phyloP scores from a whole-genome alignment of 2,797 vertebrate genomes.

The Catamblyrhynchus diadema region DNA sequence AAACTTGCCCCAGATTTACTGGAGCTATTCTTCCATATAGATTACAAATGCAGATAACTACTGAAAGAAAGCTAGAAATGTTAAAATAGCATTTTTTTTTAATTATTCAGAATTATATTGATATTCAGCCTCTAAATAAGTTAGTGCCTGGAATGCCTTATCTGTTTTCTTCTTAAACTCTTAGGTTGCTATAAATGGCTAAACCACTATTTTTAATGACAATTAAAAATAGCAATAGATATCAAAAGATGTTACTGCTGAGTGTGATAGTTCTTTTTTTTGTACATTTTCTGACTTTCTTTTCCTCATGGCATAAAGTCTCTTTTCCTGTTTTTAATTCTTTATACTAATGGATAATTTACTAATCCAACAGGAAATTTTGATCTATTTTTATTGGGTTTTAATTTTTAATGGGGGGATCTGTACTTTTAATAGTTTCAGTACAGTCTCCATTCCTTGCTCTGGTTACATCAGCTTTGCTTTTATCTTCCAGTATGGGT shows the following conservation, averaged over 20 bases:
- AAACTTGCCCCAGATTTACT: too few relatives aligned
- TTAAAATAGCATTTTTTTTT: accelerated
- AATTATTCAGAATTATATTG: background rate
- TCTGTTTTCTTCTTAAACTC: background rate
- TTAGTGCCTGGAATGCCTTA: background rate
- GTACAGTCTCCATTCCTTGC: background rate
- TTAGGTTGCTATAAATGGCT: background rate
- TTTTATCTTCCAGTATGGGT: background rate
- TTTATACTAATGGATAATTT: background rate
- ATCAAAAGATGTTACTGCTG: background rate
- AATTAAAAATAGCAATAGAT: background rate
- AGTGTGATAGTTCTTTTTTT: background rate
- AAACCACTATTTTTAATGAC: background rate
- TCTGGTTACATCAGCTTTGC: background rate
- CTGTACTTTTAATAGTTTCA: background rate
- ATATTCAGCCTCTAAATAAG: background rate
- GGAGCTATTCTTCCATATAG: background rate
- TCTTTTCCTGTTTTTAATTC: background rate
- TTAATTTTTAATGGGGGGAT: background rate
- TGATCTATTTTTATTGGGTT: background rate
- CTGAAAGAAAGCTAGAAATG: background rate
- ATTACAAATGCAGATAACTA: background rate
- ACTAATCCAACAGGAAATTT: background rate
- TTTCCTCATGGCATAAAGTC: background rate
- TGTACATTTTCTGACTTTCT: background rate